These are phyloP conservation scores for Chelon auratus DNA, from an alignment of 2,797 vertebrate species.

Conservation along the genomic window DNA sequence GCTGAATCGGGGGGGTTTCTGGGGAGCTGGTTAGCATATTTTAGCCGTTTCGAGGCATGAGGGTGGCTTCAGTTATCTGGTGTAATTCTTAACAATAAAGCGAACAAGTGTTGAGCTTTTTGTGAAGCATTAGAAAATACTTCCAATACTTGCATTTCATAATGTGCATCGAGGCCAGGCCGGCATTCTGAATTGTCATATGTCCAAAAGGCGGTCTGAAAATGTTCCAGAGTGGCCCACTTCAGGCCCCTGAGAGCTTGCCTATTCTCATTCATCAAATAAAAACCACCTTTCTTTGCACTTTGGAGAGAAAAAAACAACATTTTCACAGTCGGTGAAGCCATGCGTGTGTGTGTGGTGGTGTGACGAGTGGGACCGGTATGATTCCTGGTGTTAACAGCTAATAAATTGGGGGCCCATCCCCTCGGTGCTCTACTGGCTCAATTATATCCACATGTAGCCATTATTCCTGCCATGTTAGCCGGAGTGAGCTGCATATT, in stretches of 20 bases:
- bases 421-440: slow-evolving; percentile 69
- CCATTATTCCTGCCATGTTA: slow-evolving; percentile 76
- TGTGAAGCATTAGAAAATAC: slow-evolving; percentile 8
- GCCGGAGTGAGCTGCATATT: slow-evolving; percentile 74
- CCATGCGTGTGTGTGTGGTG: slow-evolving; percentile 60
- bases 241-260: slow-evolving; percentile 61
- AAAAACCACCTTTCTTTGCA: slow-evolving; percentile 77
- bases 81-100: too few species aligned
- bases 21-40: too few species aligned
- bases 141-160: slow-evolving; percentile 14
- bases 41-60: too few species aligned
- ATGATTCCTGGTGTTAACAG: slow-evolving; percentile 84
- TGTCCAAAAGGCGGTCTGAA: slow-evolving; percentile 36
- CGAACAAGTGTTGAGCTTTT: slow-evolving; percentile 1
- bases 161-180: slow-evolving; percentile 16
- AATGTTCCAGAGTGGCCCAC: slow-evolving; percentile 62
- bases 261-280: slow-evolving; percentile 78
- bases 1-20: too few species aligned
- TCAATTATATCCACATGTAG: slow-evolving; percentile 84
- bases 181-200: slow-evolving; percentile 43
- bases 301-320: slow-evolving; percentile 70
- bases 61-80: too few species aligned
- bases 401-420: slow-evolving; percentile 81
- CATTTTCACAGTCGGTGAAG: slow-evolving; percentile 69
- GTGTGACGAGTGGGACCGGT: slow-evolving; percentile 66